Conservation (phyloP, 2,113 vertebrate genomes). For the Embiotoca jacksoni region DNA sequence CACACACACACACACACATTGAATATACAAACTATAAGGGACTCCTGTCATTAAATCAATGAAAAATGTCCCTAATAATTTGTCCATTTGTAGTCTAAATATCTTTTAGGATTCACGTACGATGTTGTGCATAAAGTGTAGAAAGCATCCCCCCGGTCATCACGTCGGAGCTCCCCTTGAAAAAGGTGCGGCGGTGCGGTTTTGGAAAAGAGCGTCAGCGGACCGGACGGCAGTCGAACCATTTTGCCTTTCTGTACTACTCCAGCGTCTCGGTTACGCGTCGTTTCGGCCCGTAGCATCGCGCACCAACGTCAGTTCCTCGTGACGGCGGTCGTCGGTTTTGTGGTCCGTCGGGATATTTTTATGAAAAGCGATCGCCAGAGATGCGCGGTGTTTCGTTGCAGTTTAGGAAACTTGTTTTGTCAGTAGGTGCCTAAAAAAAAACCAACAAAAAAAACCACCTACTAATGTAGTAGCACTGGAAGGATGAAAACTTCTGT, state of each 20-base stretch:
- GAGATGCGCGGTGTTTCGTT: conserved; percentile 40
- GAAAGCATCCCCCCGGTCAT: neutral
- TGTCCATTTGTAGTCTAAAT: conserved; percentile 24
- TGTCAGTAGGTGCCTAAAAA: conserved; percentile 42
- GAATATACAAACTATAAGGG: conserved; percentile 29
- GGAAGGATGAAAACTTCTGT: neutral
- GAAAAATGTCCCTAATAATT: conserved; percentile 26
- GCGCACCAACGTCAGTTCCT: conserved; percentile 25
- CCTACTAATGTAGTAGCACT: conserved; percentile 38
- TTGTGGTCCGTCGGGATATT: conserved; percentile 9
- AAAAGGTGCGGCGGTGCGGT: conserved; percentile 5
- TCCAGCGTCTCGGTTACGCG: conserved; percentile 24
- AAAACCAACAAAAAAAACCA: conserved; percentile 18
- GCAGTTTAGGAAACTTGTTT: conserved; percentile 17
- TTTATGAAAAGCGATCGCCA: conserved; percentile 38
- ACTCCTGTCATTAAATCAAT: neutral
- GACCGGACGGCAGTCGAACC: conserved; percentile 28
- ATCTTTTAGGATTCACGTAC: neutral
- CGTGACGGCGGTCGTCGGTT: conserved; percentile 22
- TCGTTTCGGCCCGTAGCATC: conserved; percentile 57
- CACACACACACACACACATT: neutral
- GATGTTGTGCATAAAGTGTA: conserved; percentile 11
- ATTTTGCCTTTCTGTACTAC: conserved; percentile 61
- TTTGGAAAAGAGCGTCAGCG: neutral
- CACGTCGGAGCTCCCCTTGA: conserved; percentile 4